phyloP scores from a whole-genome alignment of 2,888 invertebrate species.

The Chaetogeoica ovagalla region DNA sequence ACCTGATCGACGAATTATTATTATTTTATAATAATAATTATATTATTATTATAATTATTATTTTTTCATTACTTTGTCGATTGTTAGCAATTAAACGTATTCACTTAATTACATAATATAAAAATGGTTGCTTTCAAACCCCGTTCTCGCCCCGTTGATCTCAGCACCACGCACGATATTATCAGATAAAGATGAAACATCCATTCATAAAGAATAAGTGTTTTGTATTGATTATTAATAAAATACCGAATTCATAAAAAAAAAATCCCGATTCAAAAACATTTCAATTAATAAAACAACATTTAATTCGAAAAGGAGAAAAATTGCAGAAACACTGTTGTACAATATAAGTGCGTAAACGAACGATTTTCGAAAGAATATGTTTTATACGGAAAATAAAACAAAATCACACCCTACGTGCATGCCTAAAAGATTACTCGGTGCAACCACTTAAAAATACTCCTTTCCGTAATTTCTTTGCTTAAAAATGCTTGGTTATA shows the following conservation, averaged over 20 bases:
- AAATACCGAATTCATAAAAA: neutral
- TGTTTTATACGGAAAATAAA: neutral
- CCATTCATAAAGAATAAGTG: constrained; percentile 36
- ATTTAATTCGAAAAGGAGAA: neutral
- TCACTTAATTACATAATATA: no score
- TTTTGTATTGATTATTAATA: neutral
- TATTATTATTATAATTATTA: no score
- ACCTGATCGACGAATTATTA: no score
- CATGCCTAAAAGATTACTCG: neutral
- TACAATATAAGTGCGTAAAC: no score
- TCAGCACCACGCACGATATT: constrained; percentile 15
- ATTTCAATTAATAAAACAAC: constrained; percentile 10
- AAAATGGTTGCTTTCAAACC: no score
- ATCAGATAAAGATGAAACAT: no score
- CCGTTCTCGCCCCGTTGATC: constrained; percentile 34
- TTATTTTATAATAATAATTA: no score
- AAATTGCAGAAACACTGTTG: neutral
- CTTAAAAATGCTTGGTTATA: no score
- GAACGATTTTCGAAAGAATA: neutral
- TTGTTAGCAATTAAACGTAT: no score
- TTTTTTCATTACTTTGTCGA: no score
- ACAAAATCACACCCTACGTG: neutral
- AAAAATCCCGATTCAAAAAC: neutral
- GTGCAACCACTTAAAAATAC: no score
- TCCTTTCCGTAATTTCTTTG: no score